phyloP scores from a whole-genome alignment of 2,113 vertebrate species.

The Cynocephalus volans region DNA sequence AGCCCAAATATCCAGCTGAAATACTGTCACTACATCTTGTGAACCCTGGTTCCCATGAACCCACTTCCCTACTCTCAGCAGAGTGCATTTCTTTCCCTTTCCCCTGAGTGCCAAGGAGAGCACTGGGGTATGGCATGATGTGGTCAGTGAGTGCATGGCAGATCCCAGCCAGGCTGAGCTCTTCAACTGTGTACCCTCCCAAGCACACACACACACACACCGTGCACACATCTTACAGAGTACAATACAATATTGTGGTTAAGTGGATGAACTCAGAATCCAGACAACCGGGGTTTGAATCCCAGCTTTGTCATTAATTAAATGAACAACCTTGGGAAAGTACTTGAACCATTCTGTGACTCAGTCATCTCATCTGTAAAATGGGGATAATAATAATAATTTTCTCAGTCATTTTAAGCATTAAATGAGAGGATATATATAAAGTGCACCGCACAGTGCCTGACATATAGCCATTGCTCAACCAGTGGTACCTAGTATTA shows the following conservation, averaged over 20 bases:
- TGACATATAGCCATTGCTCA: not conserved
- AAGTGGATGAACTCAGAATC: not conserved
- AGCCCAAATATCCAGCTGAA: not conserved
- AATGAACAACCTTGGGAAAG: constrained; percentile 1
- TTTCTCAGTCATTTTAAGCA: constrained; percentile 12
- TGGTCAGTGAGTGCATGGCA: too few relatives aligned
- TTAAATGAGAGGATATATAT: not conserved
- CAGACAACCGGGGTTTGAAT: not conserved
- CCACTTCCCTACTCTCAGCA: not conserved
- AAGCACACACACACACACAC: not conserved
- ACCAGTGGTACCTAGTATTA: not conserved
- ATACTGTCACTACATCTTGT: not conserved
- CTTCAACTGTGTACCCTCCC: not conserved
- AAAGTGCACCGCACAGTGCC: not conserved
- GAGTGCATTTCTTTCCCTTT: constrained; percentile 6
- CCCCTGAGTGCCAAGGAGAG: not conserved
- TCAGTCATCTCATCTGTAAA: not conserved
- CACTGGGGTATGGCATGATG: not conserved
- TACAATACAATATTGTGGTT: not conserved
- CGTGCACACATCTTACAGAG: not conserved
- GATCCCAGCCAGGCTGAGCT: not conserved
- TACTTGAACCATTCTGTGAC: not conserved
- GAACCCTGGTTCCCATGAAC: not conserved
- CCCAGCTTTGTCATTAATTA: constrained; percentile 5
- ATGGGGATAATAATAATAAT: not conserved